Percentiles rank a stretch among this genome's conserved stretches.
Evolutionary conservation across 2,888 invertebrate genomes (phyloP).

Genomic region (Volucella zonaria): DNA sequence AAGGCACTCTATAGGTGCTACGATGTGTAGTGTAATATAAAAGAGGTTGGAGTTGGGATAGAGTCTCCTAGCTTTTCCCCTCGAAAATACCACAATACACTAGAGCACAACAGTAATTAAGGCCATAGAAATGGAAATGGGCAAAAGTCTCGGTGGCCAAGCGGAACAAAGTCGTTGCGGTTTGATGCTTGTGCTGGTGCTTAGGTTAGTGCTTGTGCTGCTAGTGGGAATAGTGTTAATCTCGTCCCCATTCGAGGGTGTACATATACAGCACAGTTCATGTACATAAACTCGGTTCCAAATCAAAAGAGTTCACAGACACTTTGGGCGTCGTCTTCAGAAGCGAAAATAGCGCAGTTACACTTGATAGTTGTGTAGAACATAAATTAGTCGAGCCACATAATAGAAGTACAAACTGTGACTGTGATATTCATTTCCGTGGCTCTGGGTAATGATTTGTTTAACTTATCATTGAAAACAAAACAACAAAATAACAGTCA

Average conservation of each 20-base stretch:
- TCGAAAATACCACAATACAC: not conserved
- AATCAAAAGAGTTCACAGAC: constrained; percentile 49
- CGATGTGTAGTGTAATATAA: not conserved
- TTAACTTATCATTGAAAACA: not conserved
- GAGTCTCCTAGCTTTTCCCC: not conserved
- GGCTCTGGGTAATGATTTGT: constrained; percentile 16
- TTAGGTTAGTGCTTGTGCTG: constrained; percentile 51
- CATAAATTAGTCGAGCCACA: constrained; percentile 21
- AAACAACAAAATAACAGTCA: too few species aligned
- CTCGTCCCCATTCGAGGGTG: not conserved
- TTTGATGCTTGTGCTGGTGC: constrained; percentile 51
- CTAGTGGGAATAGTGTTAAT: not conserved
- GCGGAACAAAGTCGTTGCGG: constrained; percentile 70
- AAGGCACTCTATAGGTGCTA: constrained; percentile 8
- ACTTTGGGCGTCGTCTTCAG: not conserved
- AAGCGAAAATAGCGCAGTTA: constrained; percentile 6
- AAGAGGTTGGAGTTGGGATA: too few species aligned
- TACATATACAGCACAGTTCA: not conserved
- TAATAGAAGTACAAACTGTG: constrained; percentile 29
- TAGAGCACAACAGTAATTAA: constrained; percentile 47
- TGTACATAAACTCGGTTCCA: not conserved
- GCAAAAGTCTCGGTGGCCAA: constrained; percentile 57
- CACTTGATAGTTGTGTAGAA: not conserved
- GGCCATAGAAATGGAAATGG: constrained; percentile 52
- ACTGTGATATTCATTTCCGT: constrained; percentile 9